Conservation (phyloP, 2,888 invertebrate species). For the Sceliomorpha sp. region DNA sequence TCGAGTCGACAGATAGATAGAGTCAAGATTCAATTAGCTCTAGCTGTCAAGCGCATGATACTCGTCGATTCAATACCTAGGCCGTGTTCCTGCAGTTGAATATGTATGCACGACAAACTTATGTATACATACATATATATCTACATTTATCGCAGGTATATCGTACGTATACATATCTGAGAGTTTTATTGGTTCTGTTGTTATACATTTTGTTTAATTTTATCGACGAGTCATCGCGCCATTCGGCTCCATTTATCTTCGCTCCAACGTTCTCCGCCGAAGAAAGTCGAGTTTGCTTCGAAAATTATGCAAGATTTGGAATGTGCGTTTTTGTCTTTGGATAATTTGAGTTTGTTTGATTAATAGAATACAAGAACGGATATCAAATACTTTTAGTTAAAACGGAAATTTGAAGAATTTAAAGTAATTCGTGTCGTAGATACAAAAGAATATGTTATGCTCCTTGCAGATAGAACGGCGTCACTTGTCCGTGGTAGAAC, state of each 20-base stretch:
- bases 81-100: conserved; percentile 50
- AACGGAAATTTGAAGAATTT: no score
- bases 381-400: no score
- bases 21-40: conserved; percentile 79
- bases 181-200: no score
- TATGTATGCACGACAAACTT: conserved; percentile 55
- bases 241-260: no score
- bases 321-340: no score
- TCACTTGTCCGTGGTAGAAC: conserved; percentile 70
- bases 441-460: conserved; percentile 58
- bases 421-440: conserved; percentile 36
- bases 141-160: conserved; percentile 28
- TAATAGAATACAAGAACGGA: no score
- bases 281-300: no score
- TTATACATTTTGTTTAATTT: background rate
- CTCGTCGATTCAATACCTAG: conserved; percentile 76
- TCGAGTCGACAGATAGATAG: conserved; percentile 76
- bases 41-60: conserved; percentile 78
- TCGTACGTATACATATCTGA: conserved; percentile 29
- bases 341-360: no score
- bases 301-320: no score
- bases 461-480: conserved; percentile 61
- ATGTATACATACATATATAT: conserved; percentile 44
- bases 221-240: no score
- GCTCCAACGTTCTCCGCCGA: no score